A percentile compares a stretch with the other conserved stretches of the same genome.
phyloP scores from a whole-genome alignment of 2,888 invertebrate genomes.

The Cylloceria caligata region DNA sequence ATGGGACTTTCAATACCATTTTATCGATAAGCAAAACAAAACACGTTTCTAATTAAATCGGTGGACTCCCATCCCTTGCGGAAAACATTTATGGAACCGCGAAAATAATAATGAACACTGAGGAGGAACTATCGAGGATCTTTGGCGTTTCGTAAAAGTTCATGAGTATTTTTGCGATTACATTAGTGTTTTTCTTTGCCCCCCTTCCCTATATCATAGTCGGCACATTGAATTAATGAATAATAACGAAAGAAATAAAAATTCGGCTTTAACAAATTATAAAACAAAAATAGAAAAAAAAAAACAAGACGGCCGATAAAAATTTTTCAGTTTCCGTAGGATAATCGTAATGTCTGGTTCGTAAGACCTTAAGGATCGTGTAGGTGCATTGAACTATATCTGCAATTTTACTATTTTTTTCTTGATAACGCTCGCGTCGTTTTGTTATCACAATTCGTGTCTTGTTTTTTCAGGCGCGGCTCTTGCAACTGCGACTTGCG shows the following conservation, averaged over 20 bases:
- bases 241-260: not conserved
- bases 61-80: too few relatives aligned
- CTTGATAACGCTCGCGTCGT: conserved; percentile 37
- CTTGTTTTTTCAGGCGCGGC: conserved; percentile 79
- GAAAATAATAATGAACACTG: too few relatives aligned
- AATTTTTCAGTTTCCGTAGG: not conserved
- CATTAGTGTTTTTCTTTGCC: too few relatives aligned
- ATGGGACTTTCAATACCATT: too few relatives aligned
- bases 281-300: not conserved
- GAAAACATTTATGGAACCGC: too few relatives aligned
- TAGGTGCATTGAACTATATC: conserved; percentile 44
- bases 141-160: too few relatives aligned
- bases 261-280: not conserved
- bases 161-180: not conserved
- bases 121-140: too few relatives aligned
- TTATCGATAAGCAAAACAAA: too few relatives aligned
- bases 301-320: too few relatives aligned
- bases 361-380: conserved; percentile 3
- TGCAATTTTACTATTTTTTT: conserved; percentile 31
- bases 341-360: not conserved
- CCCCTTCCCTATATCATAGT: not conserved
- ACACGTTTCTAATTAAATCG: too few relatives aligned
- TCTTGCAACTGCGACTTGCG: conserved; percentile 82
- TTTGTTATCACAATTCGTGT: conserved; percentile 56
- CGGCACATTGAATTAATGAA: not conserved